Evolutionary conservation across 2,888 invertebrate species (phyloP).

Genomic region (Sarcophaga carnaria): DNA sequence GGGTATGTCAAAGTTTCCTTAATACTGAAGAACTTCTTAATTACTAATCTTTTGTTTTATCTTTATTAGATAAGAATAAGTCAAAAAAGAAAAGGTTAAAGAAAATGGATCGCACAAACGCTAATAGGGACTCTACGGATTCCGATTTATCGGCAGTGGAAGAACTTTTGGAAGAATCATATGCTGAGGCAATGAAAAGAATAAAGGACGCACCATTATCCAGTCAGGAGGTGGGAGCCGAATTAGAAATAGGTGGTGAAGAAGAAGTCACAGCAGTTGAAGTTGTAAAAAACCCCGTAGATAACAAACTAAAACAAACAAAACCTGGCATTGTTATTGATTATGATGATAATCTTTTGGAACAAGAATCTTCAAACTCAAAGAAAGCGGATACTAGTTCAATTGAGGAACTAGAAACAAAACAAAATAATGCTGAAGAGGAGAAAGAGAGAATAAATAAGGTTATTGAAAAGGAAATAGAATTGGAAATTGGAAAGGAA

Average conservation of each 20-base stretch:
- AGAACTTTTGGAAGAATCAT: conserved; percentile 64
- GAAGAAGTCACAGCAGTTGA: conserved; percentile 19
- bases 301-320: conserved; percentile 26
- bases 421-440: neutral
- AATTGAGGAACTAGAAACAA: neutral
- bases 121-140: conserved; percentile 52
- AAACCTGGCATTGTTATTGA: conserved; percentile 50
- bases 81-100: conserved; percentile 35
- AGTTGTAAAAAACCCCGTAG: neutral
- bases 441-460: neutral
- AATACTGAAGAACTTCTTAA: conserved; percentile 51
- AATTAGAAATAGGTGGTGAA: conserved; percentile 42
- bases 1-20: conserved; percentile 58
- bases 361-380: neutral
- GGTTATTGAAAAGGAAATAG: neutral
- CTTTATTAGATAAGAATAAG: conserved; percentile 59
- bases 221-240: conserved; percentile 45
- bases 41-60: conserved; percentile 59
- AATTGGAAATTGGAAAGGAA: neutral
- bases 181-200: conserved; percentile 58
- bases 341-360: conserved; percentile 27
- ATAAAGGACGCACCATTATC: conserved; percentile 13
- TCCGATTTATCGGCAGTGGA: conserved; percentile 64
- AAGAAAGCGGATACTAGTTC: neutral
- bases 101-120: conserved; percentile 37